Conservation (phyloP, 2,888 invertebrate genomes). For the Euphydryas editha region DNA sequence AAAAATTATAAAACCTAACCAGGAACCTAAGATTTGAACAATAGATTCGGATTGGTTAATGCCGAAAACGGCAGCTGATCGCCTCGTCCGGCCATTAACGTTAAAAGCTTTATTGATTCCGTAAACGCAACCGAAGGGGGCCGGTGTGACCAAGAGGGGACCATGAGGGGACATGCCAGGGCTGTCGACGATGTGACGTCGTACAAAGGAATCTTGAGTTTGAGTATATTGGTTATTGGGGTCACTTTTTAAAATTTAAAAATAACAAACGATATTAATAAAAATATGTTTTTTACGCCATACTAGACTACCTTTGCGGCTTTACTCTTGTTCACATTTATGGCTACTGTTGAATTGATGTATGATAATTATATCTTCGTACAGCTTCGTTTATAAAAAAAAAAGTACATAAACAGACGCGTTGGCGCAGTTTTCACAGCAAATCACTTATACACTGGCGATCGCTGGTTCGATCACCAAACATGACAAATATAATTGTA, state of each 20-base stretch:
- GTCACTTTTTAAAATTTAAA: background rate
- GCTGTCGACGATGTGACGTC: conserved; percentile 13
- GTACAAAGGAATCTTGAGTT: conserved; percentile 7
- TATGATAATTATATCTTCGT: too few relatives aligned
- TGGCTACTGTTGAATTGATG: too few relatives aligned
- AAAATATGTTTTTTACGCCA: too few relatives aligned
- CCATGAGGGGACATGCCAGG: conserved; percentile 31
- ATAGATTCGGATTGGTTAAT: conserved; percentile 3
- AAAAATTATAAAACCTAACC: background rate
- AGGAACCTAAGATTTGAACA: background rate
- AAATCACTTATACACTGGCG: too few relatives aligned
- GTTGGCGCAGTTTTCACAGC: too few relatives aligned
- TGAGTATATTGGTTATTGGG: conserved; percentile 9
- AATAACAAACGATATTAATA: too few relatives aligned
- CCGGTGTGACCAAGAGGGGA: conserved; percentile 22
- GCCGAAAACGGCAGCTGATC: conserved; percentile 38
- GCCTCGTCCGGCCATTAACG: conserved; percentile 55
- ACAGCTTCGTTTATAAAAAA: too few relatives aligned
- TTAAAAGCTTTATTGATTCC: conserved; percentile 73
- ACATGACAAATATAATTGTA: too few relatives aligned
- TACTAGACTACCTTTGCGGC: too few relatives aligned
- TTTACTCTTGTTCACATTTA: too few relatives aligned
- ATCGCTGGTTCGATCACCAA: too few relatives aligned
- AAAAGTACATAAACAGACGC: too few relatives aligned
- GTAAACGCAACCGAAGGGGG: conserved; percentile 48